Evolutionary conservation across 2,888 invertebrate genomes (phyloP), one percentile per base, ranked within the genome.

Genomic region (Monoplex corrugatus): DNA sequence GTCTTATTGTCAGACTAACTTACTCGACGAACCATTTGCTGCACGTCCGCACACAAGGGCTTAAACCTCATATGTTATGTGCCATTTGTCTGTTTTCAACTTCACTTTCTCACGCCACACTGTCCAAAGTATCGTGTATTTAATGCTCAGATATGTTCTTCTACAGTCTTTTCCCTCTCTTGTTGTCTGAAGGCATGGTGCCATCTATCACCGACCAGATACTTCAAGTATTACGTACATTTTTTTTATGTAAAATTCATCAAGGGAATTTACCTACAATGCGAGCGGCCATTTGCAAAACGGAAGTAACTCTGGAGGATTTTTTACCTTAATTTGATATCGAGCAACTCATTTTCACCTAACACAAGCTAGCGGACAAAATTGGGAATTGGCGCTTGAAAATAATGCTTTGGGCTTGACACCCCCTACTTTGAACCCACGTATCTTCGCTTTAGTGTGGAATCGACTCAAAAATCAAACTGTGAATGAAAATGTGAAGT

Each of bases 381-480:
- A 72, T 32, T 72, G 32, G 2, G 35, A 72, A 72, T 72, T 72
- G 35, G 72, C 35, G 35, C 72, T 35, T 35, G 6, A 35, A 72
- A 72, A 35, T 10, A 13, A 23, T 32, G 72, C 35, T 23, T 35
- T 6, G 72, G 72, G 32, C 8, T 72, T 23, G 35, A 82, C 45
- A 82, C 3, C 82, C 16, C 82, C 44, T 6, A 45, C 43, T 82
- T 43, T 82, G 82, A 82, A 13, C 82, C 44, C 82, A 44, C 43
- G 43, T 82, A 82, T 82, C 23, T 82, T 28, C 44, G n/a, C n/a
- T 82, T 82, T 43, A 28, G 82, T 82, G 82, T 19, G 8, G 82
- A 40, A 82, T 44, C 43, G 44, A n/a, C 45, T 82, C 10, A 43
- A 43, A n/a, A 44, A 40, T 82, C 44, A 82, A 82, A 40, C 82